Evolutionary conservation across 2,888 invertebrate species (phyloP), one percentile per base, ranked within the genome.

Genomic region (Xylophagus ater): DNA sequence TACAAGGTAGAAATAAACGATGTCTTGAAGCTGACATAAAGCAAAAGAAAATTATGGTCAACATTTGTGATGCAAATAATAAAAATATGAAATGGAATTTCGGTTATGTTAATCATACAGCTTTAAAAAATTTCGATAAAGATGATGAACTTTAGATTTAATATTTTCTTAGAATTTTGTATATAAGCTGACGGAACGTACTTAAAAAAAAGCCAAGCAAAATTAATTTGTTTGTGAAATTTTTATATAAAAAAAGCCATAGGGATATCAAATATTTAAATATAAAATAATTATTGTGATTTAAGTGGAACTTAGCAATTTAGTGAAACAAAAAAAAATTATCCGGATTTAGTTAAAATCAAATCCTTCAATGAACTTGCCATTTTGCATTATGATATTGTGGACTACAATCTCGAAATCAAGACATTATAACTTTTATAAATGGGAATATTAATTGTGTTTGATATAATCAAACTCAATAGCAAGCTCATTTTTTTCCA

Each of bases 1-100:
- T 55, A 6, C 57, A 59, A 24, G 53, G 57, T 13, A 7, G 13
- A 7, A 13, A n/a, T 13, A 10, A 28, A 7, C 28, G 12, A 12
- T 28, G 28, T 28, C 28, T 28, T 7, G 28, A 28, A 10, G 12
- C 12, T 6, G 12, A 28, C 13, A 28, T 28, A 10, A 6, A 7
- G 12, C 10, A 7, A 6, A 10, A 28, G 6, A 28, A 28, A 28
- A 13, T 28, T 28, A 12, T 7, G 12, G 28, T 28, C 6, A n/a
- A 28, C 13, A 12, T 17, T 29, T 84, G 87, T 47, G 73, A 76
- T 46, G 39, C 38, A 15, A 32, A 15, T 7, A 64, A 64, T 46
- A 14, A 6, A 5, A 53, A 51, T 35, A 63, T 63, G 64, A 51
- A 52, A 24, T 64, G 64, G 64, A 51, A 46, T 8, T 62, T 63